Evolutionary conservation across 2,888 invertebrate species (phyloP).

Genomic region (Andrena chrysosceles): DNA sequence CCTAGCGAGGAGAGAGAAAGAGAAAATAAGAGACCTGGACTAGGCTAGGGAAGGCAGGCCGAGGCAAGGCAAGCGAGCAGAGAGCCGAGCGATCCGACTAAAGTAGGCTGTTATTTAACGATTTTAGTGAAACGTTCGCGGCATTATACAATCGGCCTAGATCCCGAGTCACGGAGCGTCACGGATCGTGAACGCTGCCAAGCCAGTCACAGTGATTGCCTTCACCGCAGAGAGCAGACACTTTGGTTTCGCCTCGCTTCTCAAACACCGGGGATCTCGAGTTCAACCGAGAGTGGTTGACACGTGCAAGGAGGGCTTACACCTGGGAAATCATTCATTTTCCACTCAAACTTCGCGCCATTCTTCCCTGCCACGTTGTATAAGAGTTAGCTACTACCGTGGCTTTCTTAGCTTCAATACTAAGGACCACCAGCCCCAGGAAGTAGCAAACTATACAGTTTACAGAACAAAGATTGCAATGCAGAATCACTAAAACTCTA

Average conservation of each 20-base stretch:
- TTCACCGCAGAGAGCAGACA: constrained; percentile 71
- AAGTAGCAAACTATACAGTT: too few relatives aligned
- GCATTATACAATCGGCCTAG: constrained; percentile 85
- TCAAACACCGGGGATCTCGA: constrained; percentile 31
- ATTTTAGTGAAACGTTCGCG: constrained; percentile 84
- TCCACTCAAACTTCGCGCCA: constrained; percentile 27
- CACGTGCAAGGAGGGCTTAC: constrained; percentile 63
- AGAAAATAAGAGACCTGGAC: constrained; percentile 1
- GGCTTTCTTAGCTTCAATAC: too few relatives aligned
- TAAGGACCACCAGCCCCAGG: too few relatives aligned
- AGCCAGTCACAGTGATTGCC: constrained; percentile 77
- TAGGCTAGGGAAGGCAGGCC: constrained; percentile 50
- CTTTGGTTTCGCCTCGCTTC: constrained; percentile 65
- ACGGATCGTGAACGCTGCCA: constrained; percentile 83
- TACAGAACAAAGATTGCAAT: too few relatives aligned
- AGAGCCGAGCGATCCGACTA: constrained; percentile 72
- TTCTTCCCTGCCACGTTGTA: not conserved
- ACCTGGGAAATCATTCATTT: constrained; percentile 52
- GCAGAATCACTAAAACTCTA: not conserved
- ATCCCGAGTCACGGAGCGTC: constrained; percentile 84
- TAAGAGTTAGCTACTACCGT: too few relatives aligned
- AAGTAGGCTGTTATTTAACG: constrained; percentile 84
- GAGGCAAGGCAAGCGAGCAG: constrained; percentile 56
- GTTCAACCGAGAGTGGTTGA: constrained; percentile 52
- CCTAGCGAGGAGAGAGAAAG: not conserved